Percentiles rank a stretch among this genome's conserved stretches.
Conservation (phyloP, 2,797 vertebrate genomes). For the Gymnothorax reevesii region DNA sequence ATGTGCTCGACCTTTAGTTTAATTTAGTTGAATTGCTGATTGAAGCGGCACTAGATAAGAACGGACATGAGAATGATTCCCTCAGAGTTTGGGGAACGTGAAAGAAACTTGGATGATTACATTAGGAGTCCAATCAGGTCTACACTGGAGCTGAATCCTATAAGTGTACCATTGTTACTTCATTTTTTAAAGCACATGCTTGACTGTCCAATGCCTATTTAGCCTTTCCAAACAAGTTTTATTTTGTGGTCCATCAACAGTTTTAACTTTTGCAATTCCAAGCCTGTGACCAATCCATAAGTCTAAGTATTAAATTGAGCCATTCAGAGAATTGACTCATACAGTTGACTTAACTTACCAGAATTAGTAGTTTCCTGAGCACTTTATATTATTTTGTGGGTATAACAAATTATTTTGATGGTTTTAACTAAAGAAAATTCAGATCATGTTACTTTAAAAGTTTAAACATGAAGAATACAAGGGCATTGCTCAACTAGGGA, state of each 20-base stretch:
- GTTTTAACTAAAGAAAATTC: too few species aligned
- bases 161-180: conserved; percentile 8
- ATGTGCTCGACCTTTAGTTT: conserved; percentile 56
- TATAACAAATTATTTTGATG: too few species aligned
- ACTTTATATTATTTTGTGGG: too few species aligned
- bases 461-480: too few species aligned
- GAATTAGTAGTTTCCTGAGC: too few species aligned
- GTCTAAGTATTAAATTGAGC: not conserved
- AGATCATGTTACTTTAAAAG: too few species aligned
- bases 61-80: conserved; percentile 4
- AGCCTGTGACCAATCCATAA: not conserved
- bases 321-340: not conserved
- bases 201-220: not conserved
- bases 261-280: not conserved
- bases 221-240: not conserved
- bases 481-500: too few species aligned
- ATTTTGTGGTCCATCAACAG: not conserved
- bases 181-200: not conserved
- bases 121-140: conserved; percentile 9
- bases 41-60: conserved; percentile 12
- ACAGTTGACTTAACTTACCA: too few species aligned
- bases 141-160: not conserved
- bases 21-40: conserved; percentile 21
- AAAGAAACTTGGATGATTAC: not conserved
- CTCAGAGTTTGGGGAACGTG: not conserved